These are phyloP conservation scores for Diaphora mendica DNA, from an alignment of 2,888 invertebrate genomes.

Conservation along the genomic window DNA sequence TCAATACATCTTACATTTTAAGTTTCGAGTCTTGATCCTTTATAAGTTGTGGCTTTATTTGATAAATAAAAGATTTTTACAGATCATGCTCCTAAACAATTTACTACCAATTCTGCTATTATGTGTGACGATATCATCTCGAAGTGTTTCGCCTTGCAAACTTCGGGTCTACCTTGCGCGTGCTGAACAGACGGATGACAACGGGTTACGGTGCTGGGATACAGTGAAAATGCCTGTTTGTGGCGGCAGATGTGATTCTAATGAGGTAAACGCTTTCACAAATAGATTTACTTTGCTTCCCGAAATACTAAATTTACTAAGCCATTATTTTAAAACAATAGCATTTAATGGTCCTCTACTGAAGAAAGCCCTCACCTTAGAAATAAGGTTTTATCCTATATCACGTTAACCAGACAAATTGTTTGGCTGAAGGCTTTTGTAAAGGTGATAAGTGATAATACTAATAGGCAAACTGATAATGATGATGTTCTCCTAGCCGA, in stretches of 20 bases:
- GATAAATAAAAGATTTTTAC: neutral
- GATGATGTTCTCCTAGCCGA: no score
- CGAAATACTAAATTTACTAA: neutral
- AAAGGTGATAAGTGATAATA: neutral
- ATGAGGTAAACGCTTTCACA: slow-evolving; percentile 85
- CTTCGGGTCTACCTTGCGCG: slow-evolving; percentile 88
- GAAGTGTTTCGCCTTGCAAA: slow-evolving; percentile 81
- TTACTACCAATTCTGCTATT: slow-evolving; percentile 37
- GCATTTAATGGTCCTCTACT: no score
- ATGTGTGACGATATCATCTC: slow-evolving; percentile 31
- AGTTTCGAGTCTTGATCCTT: neutral
- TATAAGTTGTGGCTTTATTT: neutral
- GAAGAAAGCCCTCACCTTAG: no score
- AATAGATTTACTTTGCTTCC: neutral
- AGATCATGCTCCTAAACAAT: slow-evolving; percentile 29
- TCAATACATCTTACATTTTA: neutral
- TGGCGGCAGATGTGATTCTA: slow-evolving; percentile 94
- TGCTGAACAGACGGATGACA: slow-evolving; percentile 88
- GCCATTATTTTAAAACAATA: no score
- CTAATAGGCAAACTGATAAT: no score
- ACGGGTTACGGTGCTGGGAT: slow-evolving; percentile 91
- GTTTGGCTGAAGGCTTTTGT: neutral
- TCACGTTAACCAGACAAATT: no score
- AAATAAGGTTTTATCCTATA: no score
- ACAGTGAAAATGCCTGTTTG: slow-evolving; percentile 91